A percentile compares a stretch with the other conserved stretches of the same genome.
These are phyloP conservation scores for Flexamia atlantica DNA, from an alignment of 2,888 invertebrate species.

Conservation along the genomic window DNA sequence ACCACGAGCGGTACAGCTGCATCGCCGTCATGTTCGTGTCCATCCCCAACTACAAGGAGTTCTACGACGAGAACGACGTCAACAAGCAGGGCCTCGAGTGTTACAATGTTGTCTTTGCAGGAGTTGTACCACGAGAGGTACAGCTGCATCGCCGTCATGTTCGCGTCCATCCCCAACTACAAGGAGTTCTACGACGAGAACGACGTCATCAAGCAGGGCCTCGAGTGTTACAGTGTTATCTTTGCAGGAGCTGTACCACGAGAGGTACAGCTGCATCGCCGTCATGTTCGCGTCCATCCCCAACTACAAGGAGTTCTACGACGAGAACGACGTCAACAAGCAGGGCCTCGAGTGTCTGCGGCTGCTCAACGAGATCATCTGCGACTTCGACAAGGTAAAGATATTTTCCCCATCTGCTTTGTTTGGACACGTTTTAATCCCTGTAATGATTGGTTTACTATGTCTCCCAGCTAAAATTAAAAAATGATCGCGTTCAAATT, in stretches of 20 bases:
- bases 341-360: constrained; percentile 90
- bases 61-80: no score
- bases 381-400: constrained; percentile 98
- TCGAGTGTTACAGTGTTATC: constrained; percentile 79
- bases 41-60: no score
- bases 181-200: constrained; percentile 98
- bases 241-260: constrained; percentile 93
- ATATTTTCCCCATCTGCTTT: no score
- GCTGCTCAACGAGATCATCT: constrained; percentile 97
- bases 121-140: constrained; percentile 97
- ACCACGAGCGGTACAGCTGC: no score
- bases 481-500: no score
- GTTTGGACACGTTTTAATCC: no score
- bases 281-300: constrained; percentile 99
- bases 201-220: constrained; percentile 96
- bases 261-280: constrained; percentile 94
- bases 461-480: no score
- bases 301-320: constrained; percentile 98
- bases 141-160: constrained; percentile 97
- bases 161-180: constrained; percentile 98
- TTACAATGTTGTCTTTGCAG: no score
- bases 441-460: no score
- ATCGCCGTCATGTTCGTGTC: no score
- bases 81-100: no score
- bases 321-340: constrained; percentile 97